Conservation (phyloP, 2,797 vertebrate species). For the Erethizon dorsatum region DNA sequence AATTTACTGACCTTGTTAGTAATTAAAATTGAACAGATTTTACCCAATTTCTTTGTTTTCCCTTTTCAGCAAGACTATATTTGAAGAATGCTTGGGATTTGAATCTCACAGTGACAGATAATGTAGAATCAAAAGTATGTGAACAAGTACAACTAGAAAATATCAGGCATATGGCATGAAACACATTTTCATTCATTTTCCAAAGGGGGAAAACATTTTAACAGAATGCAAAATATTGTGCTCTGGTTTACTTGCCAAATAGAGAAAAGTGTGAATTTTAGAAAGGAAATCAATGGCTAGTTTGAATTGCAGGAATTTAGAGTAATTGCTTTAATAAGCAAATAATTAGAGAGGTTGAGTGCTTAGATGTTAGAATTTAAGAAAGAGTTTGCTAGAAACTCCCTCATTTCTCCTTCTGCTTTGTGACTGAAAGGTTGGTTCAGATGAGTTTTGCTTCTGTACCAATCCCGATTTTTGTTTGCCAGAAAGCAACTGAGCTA, state of each 20-base stretch:
- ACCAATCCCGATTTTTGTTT: background rate
- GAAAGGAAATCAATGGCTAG: constrained; percentile 74
- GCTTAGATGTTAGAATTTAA: constrained; percentile 48
- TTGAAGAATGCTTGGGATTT: constrained; percentile 59
- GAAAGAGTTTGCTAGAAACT: constrained; percentile 21
- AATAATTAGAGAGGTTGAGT: constrained; percentile 57
- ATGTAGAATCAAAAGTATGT: constrained; percentile 78
- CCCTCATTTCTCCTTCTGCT: background rate
- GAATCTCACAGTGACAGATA: constrained; percentile 71
- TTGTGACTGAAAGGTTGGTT: constrained; percentile 38
- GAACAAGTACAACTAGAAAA: constrained; percentile 80
- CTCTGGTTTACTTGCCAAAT: constrained; percentile 82
- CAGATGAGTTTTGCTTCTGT: constrained; percentile 33
- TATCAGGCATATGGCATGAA: constrained; percentile 83
- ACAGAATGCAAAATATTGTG: constrained; percentile 85
- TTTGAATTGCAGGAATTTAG: constrained; percentile 59
- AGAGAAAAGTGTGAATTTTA: constrained; percentile 79
- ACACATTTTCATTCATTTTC: constrained; percentile 85
- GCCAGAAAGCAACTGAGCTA: background rate
- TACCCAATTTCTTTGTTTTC: constrained; percentile 76
- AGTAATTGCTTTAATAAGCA: constrained; percentile 66
- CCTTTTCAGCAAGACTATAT: constrained; percentile 32
- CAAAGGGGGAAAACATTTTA: constrained; percentile 72
- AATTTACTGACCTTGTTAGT: constrained; percentile 66
- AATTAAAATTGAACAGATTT: constrained; percentile 76